These are phyloP conservation scores for Tapirus indicus DNA, from an alignment of 2,797 vertebrate species.

Conservation along the genomic window DNA sequence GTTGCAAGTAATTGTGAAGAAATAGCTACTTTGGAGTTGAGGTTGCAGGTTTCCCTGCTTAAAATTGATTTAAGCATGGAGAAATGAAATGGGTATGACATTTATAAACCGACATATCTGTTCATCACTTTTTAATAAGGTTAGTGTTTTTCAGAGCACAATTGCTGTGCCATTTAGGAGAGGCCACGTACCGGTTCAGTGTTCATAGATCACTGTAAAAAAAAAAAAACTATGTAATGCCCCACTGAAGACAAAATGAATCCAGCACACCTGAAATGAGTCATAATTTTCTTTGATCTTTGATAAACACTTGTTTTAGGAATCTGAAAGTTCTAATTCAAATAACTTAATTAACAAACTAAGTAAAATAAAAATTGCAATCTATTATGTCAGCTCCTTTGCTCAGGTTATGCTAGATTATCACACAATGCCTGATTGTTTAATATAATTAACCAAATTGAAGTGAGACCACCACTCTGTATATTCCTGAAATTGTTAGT, in stretches of 20 bases:
- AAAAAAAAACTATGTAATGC: background rate
- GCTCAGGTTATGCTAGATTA: background rate
- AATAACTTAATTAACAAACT: background rate
- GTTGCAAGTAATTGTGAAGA: constrained; percentile 18
- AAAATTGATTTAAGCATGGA: background rate
- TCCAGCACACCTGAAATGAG: background rate
- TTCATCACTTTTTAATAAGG: constrained; percentile 60
- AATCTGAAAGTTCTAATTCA: constrained; percentile 32
- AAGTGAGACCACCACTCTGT: background rate
- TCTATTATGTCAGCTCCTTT: background rate
- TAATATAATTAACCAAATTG: background rate
- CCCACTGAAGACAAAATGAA: background rate
- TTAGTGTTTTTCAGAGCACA: background rate
- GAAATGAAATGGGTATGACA: constrained; percentile 35
- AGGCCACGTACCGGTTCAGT: background rate
- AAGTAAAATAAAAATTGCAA: background rate
- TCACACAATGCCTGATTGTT: background rate
- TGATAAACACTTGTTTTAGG: background rate
- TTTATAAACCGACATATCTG: background rate
- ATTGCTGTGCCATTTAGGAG: background rate
- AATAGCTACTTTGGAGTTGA: constrained; percentile 30
- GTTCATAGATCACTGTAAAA: background rate
- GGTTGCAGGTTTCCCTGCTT: background rate
- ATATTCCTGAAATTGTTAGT: constrained; percentile 3
- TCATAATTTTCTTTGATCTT: constrained; percentile 51